These are phyloP conservation scores for Jacana jacana DNA, from an alignment of 2,113 vertebrate species.

Conservation along the genomic window DNA sequence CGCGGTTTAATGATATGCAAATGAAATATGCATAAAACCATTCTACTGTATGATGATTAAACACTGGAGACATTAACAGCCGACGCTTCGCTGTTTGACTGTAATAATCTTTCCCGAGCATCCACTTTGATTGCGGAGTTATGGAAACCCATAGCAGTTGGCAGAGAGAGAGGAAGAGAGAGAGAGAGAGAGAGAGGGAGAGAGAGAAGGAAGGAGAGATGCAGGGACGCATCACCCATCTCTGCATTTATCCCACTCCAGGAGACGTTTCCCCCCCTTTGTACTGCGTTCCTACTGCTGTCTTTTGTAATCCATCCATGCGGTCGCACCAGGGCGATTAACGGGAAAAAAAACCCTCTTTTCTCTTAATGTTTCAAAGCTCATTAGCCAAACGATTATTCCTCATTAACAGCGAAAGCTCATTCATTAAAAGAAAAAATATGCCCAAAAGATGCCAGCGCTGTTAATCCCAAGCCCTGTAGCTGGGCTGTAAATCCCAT, in stretches of 20 bases:
- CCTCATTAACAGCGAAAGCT: constrained; percentile 81
- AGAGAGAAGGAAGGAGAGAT: constrained; percentile 62
- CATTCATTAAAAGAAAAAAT: constrained; percentile 81
- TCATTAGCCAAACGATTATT: constrained; percentile 96
- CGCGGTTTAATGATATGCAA: constrained; percentile 98
- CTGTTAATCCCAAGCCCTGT: constrained; percentile 76
- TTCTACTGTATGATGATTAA: constrained; percentile 99
- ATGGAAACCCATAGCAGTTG: constrained; percentile 79
- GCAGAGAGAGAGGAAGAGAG: constrained; percentile 58
- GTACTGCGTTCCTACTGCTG: constrained; percentile 74
- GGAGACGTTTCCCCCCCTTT: constrained; percentile 68
- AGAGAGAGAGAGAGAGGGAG: constrained; percentile 51
- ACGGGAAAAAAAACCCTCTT: constrained; percentile 79
- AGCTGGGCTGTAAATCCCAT: constrained; percentile 80
- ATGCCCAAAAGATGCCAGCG: constrained; percentile 91
- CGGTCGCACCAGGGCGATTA: constrained; percentile 92
- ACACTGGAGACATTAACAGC: constrained; percentile 94
- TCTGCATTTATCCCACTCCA: constrained; percentile 75
- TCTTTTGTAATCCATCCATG: constrained; percentile 98
- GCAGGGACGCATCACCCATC: constrained; percentile 74
- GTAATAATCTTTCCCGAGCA: constrained; percentile 79
- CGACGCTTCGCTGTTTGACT: constrained; percentile 78
- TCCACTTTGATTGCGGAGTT: constrained; percentile 80
- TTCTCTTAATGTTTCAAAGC: constrained; percentile 91
- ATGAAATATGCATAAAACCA: constrained; percentile 99